Evolutionary conservation across 2,113 vertebrate genomes (phyloP).

Genomic region (Microcebus murinus): DNA sequence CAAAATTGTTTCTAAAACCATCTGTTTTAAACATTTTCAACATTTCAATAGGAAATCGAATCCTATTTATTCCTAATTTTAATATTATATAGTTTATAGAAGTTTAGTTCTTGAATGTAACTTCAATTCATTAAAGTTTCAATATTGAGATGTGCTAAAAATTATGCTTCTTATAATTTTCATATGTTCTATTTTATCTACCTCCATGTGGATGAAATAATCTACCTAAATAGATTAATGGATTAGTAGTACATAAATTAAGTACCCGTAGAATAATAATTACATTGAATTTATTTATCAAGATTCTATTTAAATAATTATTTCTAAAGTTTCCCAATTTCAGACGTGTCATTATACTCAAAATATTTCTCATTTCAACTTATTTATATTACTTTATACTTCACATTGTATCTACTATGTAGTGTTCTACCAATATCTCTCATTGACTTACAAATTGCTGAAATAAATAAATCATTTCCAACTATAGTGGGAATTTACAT

Average conservation of each 20-base stretch:
- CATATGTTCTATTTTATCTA: constrained; percentile 73
- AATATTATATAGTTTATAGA: not conserved
- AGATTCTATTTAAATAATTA: constrained; percentile 77
- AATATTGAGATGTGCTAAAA: constrained; percentile 43
- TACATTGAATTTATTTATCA: constrained; percentile 85
- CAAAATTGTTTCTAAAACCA: not conserved
- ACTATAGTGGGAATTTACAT: constrained; percentile 50
- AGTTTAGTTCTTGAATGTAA: constrained; percentile 43
- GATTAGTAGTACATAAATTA: constrained; percentile 77
- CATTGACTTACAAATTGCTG: constrained; percentile 47
- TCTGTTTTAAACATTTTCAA: not conserved
- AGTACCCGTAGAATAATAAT: constrained; percentile 70
- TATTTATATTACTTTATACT: constrained; percentile 47
- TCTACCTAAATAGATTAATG: constrained; percentile 81
- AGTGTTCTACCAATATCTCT: constrained; percentile 53
- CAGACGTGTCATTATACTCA: constrained; percentile 62
- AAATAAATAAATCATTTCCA: constrained; percentile 74
- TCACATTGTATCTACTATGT: constrained; percentile 13
- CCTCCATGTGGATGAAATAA: constrained; percentile 74
- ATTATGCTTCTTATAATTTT: constrained; percentile 54
- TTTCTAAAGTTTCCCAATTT: constrained; percentile 81
- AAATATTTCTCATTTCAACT: constrained; percentile 62
- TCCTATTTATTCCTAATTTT: constrained; percentile 26
- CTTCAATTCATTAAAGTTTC: not conserved
- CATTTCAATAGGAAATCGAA: not conserved